phyloP scores from a whole-genome alignment of 2,113 vertebrate genomes.

The Rallus limicola region DNA sequence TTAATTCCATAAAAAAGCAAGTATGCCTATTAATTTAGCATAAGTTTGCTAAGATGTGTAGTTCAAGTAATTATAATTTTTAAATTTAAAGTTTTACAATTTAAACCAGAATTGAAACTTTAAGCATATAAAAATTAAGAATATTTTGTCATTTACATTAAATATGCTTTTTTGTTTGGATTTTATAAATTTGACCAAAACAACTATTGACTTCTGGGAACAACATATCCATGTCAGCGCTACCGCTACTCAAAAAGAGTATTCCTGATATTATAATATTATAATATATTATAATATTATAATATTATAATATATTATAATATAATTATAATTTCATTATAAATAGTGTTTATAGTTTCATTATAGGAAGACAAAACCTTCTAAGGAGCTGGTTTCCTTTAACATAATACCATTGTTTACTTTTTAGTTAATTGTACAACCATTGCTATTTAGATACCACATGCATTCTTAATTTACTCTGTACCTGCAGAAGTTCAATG shows the following conservation, averaged over 20 bases:
- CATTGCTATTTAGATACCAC: not conserved
- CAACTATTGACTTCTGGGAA: not conserved
- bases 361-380: not conserved
- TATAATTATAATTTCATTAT: not conserved
- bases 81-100: not conserved
- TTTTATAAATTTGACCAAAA: not conserved
- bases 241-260: not conserved
- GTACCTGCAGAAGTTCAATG: not conserved
- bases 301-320: too few species aligned
- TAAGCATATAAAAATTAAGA: not conserved
- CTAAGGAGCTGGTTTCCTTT: not conserved
- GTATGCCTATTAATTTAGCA: not conserved
- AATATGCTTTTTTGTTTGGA: not conserved
- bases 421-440: not conserved
- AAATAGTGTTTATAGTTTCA: not conserved
- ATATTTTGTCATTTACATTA: not conserved
- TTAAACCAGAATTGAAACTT: not conserved
- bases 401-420: not conserved
- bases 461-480: not conserved
- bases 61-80: not conserved
- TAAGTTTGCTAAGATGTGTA: not conserved
- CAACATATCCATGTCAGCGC: not conserved
- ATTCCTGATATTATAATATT: too few species aligned
- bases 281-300: too few species aligned
- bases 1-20: not conserved